phyloP scores from a whole-genome alignment of 2,113 vertebrate species.

The Psittacara wagleri region DNA sequence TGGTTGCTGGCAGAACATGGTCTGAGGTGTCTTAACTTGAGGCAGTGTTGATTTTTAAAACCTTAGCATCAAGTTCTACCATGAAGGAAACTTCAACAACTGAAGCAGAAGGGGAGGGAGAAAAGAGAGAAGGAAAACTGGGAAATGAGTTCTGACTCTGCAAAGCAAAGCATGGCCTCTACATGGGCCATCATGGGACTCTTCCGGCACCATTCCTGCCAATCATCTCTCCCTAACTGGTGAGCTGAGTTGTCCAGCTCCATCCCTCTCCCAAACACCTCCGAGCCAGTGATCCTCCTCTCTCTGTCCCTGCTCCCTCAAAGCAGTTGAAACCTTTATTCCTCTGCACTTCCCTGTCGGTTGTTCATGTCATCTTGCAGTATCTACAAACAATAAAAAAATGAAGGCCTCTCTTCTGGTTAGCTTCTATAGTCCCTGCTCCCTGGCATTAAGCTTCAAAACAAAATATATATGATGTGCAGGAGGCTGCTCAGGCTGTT shows the following conservation, averaged over 20 bases:
- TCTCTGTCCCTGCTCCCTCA: background rate
- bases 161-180: background rate
- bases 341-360: background rate
- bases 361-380: background rate
- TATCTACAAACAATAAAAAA: background rate
- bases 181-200: fast-evolving
- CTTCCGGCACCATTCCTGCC: background rate
- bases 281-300: fast-evolving
- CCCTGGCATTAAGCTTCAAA: background rate
- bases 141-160: background rate
- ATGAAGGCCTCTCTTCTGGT: background rate
- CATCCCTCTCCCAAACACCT: background rate
- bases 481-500: background rate
- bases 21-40: background rate
- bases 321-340: background rate
- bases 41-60: background rate
- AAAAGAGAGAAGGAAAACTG: background rate
- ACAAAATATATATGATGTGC: fast-evolving
- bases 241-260: background rate
- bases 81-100: background rate
- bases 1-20: fast-evolving
- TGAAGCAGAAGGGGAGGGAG: background rate
- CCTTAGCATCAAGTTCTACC: background rate
- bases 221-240: background rate
- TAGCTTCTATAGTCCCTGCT: background rate